Percentiles rank a stretch among this genome's conserved stretches.
These are phyloP conservation scores for Burhinus oedicnemus DNA, from an alignment of 2,113 vertebrate genomes.

Conservation along the genomic window DNA sequence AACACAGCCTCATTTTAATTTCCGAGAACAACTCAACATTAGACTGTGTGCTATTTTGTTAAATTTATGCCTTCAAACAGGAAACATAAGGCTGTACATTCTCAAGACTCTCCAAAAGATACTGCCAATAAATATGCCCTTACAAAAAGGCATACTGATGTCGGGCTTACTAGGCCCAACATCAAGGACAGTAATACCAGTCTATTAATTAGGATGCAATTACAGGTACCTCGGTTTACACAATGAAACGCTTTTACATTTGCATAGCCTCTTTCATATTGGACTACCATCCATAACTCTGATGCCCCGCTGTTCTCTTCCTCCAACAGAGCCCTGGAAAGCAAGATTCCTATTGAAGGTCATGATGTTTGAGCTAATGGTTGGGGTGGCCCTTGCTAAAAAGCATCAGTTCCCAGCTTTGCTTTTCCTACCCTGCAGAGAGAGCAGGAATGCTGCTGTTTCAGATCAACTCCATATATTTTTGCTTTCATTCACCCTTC, in stretches of 20 bases:
- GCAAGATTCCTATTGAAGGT: neutral
- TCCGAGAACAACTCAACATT: neutral
- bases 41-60: neutral
- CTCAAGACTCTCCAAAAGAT: neutral
- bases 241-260: neutral
- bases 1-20: neutral
- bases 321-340: neutral
- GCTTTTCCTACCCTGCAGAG: neutral
- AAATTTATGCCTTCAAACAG: neutral
- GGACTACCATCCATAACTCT: neutral
- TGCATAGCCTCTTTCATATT: neutral
- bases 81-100: neutral
- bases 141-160: neutral
- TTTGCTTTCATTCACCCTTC: neutral
- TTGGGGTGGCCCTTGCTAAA: neutral
- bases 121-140: neutral
- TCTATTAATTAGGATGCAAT: neutral
- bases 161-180: neutral
- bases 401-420: neutral
- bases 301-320: neutral
- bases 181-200: neutral
- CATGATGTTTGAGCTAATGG: neutral
- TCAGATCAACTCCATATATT: neutral
- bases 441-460: neutral
- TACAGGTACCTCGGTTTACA: neutral